A percentile compares a stretch with the other conserved stretches of the same genome.
Evolutionary conservation across 92 coral and sea anemone species (phyloP).

Genomic region (Pocillopora meandrina): DNA sequence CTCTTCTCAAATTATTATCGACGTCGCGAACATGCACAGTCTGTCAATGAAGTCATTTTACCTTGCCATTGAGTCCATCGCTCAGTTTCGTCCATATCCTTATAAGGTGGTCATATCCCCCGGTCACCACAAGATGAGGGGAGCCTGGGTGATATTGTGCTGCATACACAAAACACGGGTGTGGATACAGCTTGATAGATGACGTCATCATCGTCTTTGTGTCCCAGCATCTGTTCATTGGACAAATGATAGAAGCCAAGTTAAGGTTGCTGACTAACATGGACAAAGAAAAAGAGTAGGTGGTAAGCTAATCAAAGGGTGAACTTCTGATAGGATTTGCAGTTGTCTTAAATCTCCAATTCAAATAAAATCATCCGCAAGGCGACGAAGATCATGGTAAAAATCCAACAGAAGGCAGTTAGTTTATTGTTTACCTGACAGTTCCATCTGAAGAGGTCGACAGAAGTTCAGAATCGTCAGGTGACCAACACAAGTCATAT

Average conservation of each 20-base stretch:
- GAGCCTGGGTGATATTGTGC: conserved; percentile 92
- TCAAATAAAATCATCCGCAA: too few species aligned
- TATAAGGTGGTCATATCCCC: conserved; percentile 91
- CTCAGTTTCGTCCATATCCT: conserved; percentile 93
- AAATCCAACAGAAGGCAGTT: not conserved
- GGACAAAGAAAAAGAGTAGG: too few species aligned
- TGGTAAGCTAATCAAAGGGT: too few species aligned
- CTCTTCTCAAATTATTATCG: too few species aligned
- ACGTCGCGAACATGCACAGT: too few species aligned
- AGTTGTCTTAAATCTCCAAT: too few species aligned
- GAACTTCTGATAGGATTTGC: too few species aligned
- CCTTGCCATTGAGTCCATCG: conserved; percentile 94
- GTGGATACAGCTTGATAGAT: conserved; percentile 84
- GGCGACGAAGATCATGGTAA: not conserved
- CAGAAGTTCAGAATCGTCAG: conserved; percentile 81
- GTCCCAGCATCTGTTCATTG: conserved; percentile 82
- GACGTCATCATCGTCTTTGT: conserved; percentile 78
- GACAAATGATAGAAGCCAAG: not conserved
- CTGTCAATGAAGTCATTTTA: not conserved
- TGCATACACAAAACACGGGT: conserved; percentile 97
- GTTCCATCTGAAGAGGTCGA: conserved; percentile 99
- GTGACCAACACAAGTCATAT: conserved; percentile 95
- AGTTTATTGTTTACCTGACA: conserved; percentile 67
- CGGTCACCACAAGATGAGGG: conserved; percentile 83
- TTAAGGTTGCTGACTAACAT: not conserved